A percentile compares a stretch with the other conserved stretches of the same genome.
These are phyloP conservation scores for Melospiza melodia DNA, from an alignment of 2,113 vertebrate species.

Conservation along the genomic window DNA sequence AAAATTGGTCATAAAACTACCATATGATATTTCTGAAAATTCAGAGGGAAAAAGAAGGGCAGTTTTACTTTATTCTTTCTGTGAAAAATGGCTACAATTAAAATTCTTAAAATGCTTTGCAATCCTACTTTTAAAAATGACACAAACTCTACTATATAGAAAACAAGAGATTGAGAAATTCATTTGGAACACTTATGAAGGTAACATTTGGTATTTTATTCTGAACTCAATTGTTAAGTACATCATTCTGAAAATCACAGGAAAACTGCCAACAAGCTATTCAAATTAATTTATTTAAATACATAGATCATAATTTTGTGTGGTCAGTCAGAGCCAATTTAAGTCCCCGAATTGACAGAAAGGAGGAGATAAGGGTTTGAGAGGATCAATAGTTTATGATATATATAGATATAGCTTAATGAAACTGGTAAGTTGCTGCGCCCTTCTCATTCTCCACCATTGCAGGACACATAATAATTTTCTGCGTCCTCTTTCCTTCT, in stretches of 20 bases:
- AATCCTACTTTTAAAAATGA: neutral
- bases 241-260: neutral
- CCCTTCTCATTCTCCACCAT: accelerated
- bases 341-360: neutral
- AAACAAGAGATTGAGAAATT: neutral
- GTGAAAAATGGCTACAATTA: conserved; percentile 8
- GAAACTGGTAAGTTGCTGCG: neutral
- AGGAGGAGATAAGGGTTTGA: neutral
- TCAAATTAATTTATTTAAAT: neutral
- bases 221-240: neutral
- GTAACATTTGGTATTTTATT: neutral
- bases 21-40: conserved; percentile 9
- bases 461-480: neutral
- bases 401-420: neutral
- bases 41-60: neutral
- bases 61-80: neutral
- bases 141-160: neutral
- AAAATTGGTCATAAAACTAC: conserved; percentile 32
- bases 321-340: neutral
- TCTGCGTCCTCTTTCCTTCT: neutral
- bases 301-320: neutral
- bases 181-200: neutral
- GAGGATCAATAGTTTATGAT: neutral
- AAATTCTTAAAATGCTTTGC: conserved; percentile 5
- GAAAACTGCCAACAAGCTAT: neutral